Evolutionary conservation across 2,888 invertebrate species (phyloP), one percentile per base, ranked within the genome.

Genomic region (Drosophila borealis): DNA sequence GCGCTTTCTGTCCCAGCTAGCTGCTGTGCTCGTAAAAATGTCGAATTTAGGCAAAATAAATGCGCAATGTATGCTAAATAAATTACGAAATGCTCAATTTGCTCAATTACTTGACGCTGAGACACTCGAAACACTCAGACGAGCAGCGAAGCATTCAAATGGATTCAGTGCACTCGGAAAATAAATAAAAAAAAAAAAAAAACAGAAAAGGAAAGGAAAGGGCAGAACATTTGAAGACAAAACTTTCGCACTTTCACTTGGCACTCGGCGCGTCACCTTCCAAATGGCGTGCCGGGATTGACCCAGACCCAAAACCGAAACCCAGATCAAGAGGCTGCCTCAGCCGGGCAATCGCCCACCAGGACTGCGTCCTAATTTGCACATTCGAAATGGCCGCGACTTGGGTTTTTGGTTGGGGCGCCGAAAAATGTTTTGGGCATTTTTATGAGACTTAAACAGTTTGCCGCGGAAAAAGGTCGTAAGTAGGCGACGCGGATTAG

Each of bases 351-450:
- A 84, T 84, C 19, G 42, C 33, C 60, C 53, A 56, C 76, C 54
- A 60, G 64, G 60, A 64, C 77, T 78, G 80, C 67, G 71, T 65
- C 85, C 83, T 85, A 88, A 82, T 85, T 85, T 85, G 88, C 88
- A 85, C 85, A 88, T 88, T 85, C 82, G 80, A 85, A 85, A 85
- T 80, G 65, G 74, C 61, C 73, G 51, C 42, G 48, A 3, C 41
- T 61, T 3, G 60, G 61, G 61, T 25, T 37, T 29, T 29, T 29
- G 29, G 29, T 8, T 29, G 29, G 17, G 17, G 17, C 17, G 17
- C 17, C 17, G 17, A 17, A 17, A 1, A 29, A 29, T 41, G 48
- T 4, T 41, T 67, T 8, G 54, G 60, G 55, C 29, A 42, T 83
- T 81, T 80, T 83, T 78, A 83, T 81, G 72, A 78, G 78, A 74